Percentiles rank a stretch among this genome's conserved stretches.
These are phyloP conservation scores for Pardosa pseudoannulata DNA, from an alignment of 2,888 invertebrate species.

Conservation along the genomic window DNA sequence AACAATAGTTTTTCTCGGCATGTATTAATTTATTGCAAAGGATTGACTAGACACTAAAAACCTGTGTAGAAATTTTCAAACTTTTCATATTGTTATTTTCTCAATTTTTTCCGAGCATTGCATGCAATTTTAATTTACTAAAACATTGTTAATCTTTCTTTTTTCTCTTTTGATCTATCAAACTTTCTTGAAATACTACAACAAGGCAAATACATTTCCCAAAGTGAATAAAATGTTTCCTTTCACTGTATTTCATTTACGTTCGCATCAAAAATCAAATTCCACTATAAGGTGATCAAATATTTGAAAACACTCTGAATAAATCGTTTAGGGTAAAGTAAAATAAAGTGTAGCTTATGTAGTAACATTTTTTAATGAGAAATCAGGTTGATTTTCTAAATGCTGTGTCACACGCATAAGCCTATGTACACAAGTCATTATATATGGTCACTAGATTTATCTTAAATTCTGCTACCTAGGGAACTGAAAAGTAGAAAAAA, in stretches of 20 bases:
- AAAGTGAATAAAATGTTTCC: background rate
- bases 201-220: too few species aligned
- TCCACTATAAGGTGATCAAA: background rate
- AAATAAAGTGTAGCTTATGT: background rate
- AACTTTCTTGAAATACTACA: too few species aligned
- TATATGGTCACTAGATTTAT: conserved; percentile 11
- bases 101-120: too few species aligned
- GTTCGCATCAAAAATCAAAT: background rate
- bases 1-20: too few species aligned
- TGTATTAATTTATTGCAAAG: too few species aligned
- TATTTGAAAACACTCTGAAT: background rate
- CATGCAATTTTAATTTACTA: too few species aligned
- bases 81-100: too few species aligned
- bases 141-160: too few species aligned
- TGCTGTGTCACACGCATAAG: background rate
- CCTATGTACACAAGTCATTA: conserved; percentile 28
- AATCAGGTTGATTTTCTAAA: conserved; percentile 39
- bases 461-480: background rate
- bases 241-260: background rate
- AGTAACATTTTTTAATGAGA: background rate
- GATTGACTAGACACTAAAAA: too few species aligned
- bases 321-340: too few species aligned
- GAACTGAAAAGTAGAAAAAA: background rate
- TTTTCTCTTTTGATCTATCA: too few species aligned
- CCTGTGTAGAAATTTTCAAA: too few species aligned